Base-by-base conservation (phyloP, 2,113 vertebrate species). In the Syngnathus typhle region DNA sequence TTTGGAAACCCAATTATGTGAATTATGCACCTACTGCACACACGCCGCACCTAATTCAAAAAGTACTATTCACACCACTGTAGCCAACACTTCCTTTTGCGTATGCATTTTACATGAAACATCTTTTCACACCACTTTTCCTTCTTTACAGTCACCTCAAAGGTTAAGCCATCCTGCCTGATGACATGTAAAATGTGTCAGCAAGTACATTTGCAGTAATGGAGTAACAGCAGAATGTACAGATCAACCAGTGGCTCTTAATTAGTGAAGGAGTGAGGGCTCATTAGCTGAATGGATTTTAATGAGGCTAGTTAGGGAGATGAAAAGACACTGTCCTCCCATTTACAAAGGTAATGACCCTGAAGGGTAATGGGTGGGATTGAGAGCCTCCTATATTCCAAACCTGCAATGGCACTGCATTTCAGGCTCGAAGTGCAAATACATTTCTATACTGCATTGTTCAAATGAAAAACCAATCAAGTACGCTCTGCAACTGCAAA, bases 281-380 rank as follows among this genome's bases (percentile, higher is more conserved):
- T 87, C 84, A 81, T 87, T 87, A 86, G 72, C 73, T 76, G 73
- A 82, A 85, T 82, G 74, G 80, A 79, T 82, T 81, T 85, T 86
- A 89, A 87, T 85, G 85, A 83, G 68, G 72, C 80, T 85, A 75
- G 82, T 86, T 88, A 82, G 62, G 37, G 64, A 87, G 84, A 85
- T 81, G 80, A 76, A 82, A 81, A 83, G 77, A 88, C 83, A 76
- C 44, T 61, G 75, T 77, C 74, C 67, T 78, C 77, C 81, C 83
- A 77, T 81, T 82, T 78, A 62, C 41, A 66, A 77, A 85, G 83
- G 78, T 85, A 88, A 86, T 84, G 82, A 78, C 68, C 82, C 82
- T 71, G 76, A 8, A 65, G 80, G 67, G 60, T 74, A 78, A 80
- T 79, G 59, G 72, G 71, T 61, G 65, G 60, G 55, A 64, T 27